Percentiles rank a stretch among this genome's conserved stretches.
phyloP scores from a whole-genome alignment of 2,113 vertebrate species.

The chimpanzee (Pan troglodytes) region NHGRI_mPanTro3-v2.1_pri NC_072408.2:36721501-36722000 shows the following conservation, averaged over 20 bases:
- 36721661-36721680: background rate
- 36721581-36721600: background rate
- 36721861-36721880: background rate
- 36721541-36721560: background rate
- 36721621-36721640: background rate
- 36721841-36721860: background rate
- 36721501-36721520: background rate
- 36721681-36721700: background rate
- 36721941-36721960: no score
- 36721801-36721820: background rate
- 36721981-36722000: background rate
- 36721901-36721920: background rate
- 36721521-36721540: background rate
- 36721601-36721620: background rate
- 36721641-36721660: background rate
- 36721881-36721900: background rate
- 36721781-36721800: background rate
- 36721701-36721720: background rate
- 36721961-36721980: background rate
- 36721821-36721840: background rate
- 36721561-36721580: background rate
- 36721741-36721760: background rate
- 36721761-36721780: background rate
- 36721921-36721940: background rate
- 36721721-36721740: background rate